Base-by-base conservation (phyloP, 1,140 invertebrate genomes). In the Meloidogyne chitwoodi region DNA sequence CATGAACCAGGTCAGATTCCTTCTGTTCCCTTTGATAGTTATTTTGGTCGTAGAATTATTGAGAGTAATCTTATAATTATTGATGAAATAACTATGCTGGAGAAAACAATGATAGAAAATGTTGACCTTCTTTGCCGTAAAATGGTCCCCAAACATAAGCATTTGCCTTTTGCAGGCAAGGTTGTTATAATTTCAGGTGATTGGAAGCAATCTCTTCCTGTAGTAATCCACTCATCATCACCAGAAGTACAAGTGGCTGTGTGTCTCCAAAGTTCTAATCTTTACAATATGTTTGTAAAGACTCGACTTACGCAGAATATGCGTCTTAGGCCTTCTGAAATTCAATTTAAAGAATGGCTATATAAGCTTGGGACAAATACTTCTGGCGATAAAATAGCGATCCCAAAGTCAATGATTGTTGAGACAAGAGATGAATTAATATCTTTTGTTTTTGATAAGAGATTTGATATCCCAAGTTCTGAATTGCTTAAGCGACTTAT, bases 81-180 rank as follows among this genome's bases (percentile, higher is more conserved):
- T 4, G 74, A 75, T 26, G 74, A 75, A 12, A 74, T 74, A 64
- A 75, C 62, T 22, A 75, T 75, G 74, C 10, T 73, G 1, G 8
- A 56, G 1, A 75, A 75, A 22, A 26, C 34, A 0, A 19, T 75
- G 27, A 10, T 75, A 2, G 69, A 75, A 48, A 64, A n/a, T 56
- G 64, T 75, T 4, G 74, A 75, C 31, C 24, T 38, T 2, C 19
- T 73, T 24, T 74, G 69, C 14, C 14, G 31, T 22, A 68, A 19
- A 27, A 14, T 64, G 2, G 11, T 26, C 2, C 26, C 63, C 0
- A 22, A 26, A 19, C 10, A 22, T 3, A 34, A 29, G 0, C 10
- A 75, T 2, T 62, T 75, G 0, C 68, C 68, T 2, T 75, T 75
- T 44, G 62, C 62, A 3, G 65, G 27, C 0, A 75, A 75, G 41